Evolutionary conservation across 1,140 invertebrate genomes (phyloP).

Genomic region (Cephus cinctus): DNA sequence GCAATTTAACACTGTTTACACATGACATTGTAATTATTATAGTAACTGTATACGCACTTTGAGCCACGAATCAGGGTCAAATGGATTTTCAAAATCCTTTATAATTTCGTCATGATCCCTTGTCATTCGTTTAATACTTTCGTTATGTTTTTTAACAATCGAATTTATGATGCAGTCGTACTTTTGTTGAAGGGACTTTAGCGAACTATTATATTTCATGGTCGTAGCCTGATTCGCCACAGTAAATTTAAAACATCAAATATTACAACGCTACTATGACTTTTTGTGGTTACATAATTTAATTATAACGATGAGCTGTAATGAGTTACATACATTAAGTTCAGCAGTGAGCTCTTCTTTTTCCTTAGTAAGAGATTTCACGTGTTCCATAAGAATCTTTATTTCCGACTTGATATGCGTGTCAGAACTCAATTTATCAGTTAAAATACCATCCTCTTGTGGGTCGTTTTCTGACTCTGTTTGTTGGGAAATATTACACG

Average conservation of each 20-base stretch:
- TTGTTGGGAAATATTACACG: too few relatives aligned
- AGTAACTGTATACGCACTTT: too few relatives aligned
- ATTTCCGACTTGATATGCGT: slow-evolving; percentile 23
- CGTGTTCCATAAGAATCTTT: slow-evolving; percentile 17
- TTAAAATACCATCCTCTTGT: too few relatives aligned
- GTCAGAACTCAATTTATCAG: slow-evolving; percentile 14
- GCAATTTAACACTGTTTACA: too few relatives aligned
- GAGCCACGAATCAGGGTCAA: too few relatives aligned
- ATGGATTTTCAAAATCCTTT: too few relatives aligned
- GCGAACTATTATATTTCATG: slow-evolving; percentile 11
- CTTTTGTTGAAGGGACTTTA: slow-evolving; percentile 13
- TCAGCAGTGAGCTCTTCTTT: slow-evolving; percentile 14
- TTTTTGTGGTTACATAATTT: slow-evolving; percentile 25
- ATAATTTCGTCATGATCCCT: slow-evolving; percentile 10
- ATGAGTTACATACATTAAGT: slow-evolving; percentile 8
- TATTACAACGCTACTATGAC: slow-evolving; percentile 15
- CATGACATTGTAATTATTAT: too few relatives aligned
- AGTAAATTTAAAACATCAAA: slow-evolving; percentile 21
- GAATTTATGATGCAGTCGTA: slow-evolving; percentile 8
- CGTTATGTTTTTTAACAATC: slow-evolving; percentile 15
- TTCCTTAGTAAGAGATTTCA: slow-evolving; percentile 18
- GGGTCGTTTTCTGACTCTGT: too few relatives aligned
- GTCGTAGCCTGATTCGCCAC: slow-evolving; percentile 13
- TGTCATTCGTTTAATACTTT: slow-evolving; percentile 16
- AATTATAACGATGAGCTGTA: slow-evolving; percentile 15